These are phyloP conservation scores for Leucoraja ocellata DNA, from an alignment of 2,797 vertebrate genomes.

Conservation along the genomic window DNA sequence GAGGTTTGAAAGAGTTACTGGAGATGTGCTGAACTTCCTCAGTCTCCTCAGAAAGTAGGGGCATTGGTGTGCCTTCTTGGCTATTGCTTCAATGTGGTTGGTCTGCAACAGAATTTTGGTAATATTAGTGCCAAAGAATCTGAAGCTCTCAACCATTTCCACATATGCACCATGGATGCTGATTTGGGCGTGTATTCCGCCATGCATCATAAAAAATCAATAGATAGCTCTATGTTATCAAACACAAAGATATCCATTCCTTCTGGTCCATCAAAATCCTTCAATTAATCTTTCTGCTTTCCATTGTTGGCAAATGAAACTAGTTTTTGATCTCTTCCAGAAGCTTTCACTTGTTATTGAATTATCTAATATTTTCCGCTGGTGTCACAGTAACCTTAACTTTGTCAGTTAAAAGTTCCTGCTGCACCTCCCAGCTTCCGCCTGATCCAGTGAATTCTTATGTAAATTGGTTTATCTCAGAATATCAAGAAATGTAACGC, in stretches of 20 bases:
- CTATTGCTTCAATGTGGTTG: too few relatives aligned
- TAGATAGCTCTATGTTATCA: neutral
- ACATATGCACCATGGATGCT: too few relatives aligned
- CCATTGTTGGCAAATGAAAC: slow-evolving; percentile 6
- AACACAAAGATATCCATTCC: neutral
- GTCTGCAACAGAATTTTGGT: too few relatives aligned
- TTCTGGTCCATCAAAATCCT: neutral
- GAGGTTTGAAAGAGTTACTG: too few relatives aligned
- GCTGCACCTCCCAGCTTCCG: neutral
- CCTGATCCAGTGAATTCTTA: neutral
- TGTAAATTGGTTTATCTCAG: neutral
- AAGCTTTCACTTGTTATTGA: neutral
- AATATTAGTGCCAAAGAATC: too few relatives aligned
- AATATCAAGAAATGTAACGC: neutral
- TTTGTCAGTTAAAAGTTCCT: neutral
- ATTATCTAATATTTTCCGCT: neutral
- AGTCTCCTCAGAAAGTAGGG: too few relatives aligned
- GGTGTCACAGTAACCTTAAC: neutral
- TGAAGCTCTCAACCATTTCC: too few relatives aligned
- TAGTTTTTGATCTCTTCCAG: neutral
- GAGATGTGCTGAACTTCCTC: too few relatives aligned
- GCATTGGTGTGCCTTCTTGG: too few relatives aligned
- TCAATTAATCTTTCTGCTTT: neutral
- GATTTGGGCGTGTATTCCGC: too few relatives aligned
- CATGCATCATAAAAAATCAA: too few relatives aligned